Conservation (phyloP, 2,888 invertebrate genomes). For the Drosophila buzzatii region DNA sequence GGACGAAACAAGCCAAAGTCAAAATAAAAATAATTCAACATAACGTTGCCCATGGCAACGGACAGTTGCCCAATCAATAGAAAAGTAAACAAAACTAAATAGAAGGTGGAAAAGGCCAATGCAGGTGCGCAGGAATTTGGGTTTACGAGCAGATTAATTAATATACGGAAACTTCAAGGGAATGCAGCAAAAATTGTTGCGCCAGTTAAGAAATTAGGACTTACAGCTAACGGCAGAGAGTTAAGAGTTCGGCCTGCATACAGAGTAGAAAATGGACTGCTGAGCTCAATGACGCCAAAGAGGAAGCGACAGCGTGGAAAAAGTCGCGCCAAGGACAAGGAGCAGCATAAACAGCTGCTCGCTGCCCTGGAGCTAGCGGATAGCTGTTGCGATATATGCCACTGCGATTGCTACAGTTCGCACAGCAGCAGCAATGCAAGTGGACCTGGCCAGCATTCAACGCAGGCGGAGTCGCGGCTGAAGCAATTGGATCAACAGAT, state of each 20-base stretch:
- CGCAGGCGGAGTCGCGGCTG: conserved; percentile 36
- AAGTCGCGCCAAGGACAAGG: conserved; percentile 51
- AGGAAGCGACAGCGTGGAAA: conserved; percentile 62
- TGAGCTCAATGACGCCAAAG: conserved; percentile 60
- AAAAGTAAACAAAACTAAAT: conserved; percentile 67
- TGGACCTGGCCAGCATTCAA: conserved; percentile 19
- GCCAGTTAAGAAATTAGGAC: conserved; percentile 15
- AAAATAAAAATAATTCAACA: conserved; percentile 50
- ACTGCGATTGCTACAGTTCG: conserved; percentile 83
- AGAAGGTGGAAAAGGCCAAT: conserved; percentile 32
- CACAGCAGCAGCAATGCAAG: conserved; percentile 72
- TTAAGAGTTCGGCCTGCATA: conserved; percentile 61
- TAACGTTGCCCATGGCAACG: conserved; percentile 60
- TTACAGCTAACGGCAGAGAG: neutral
- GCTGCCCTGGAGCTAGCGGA: conserved; percentile 73
- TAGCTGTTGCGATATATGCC: conserved; percentile 84
- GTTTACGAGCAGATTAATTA: conserved; percentile 54
- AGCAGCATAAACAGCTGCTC: conserved; percentile 75
- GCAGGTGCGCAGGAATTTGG: conserved; percentile 72
- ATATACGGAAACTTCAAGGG: neutral
- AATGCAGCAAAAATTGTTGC: conserved; percentile 36
- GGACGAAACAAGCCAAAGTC: conserved; percentile 41
- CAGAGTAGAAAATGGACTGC: conserved; percentile 7
- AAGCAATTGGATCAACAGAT: conserved; percentile 38
- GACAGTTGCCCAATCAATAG: conserved; percentile 60